Base-by-base conservation (phyloP, 30 jellyfish, hydroid and myxozoan species). In the Hydractinia symbiolongicarpus region DNA sequence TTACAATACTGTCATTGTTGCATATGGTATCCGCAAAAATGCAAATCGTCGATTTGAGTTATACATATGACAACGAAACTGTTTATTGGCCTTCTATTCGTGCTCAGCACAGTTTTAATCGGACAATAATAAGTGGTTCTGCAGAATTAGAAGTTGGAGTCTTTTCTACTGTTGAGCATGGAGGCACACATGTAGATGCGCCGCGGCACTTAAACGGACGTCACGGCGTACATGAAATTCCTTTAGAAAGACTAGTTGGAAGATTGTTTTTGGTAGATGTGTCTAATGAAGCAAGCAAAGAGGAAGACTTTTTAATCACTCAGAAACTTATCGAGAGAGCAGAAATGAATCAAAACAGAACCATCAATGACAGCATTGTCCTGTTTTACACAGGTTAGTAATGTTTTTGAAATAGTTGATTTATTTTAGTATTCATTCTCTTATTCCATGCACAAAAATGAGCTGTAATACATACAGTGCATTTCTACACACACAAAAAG, bases 161-260 rank as follows among this genome's bases (percentile, higher is more conserved):
- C 44, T 30, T 30, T 30, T 30, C 83, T 14, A 77, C 88, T 11
- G 85, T 95, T 4, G 96, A 89, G 54, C 96, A 89, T 70, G 89
- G 91, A 40, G 96, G 96, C 13, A 89, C 96, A 49, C 96, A 89
- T 71, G 55, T 89, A 21, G 96, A 89, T 58, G 96, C 96, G 17
- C 96, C 96, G 21, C 77, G 95, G 8, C 96, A 89, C 60, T 89
- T 89, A 14, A 84, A 86, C 8, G 95, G 95, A 5, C 83, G 79
- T 19, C 62, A 82, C n/a, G 78, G 95, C 55, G 91, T 77, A 64
- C 19, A 64, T 53, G 83, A 78, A 7, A 85, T 85, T 7, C 93
- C 97, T 19, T 81, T 90, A 49, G 53, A 79, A 4, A 61, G 76
- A 44, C 74, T 90, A 62, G 79, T 90, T 79, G 94, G 93, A 4